Base-by-base conservation (phyloP, 2,888 invertebrate species). In the Drosophila ustulata region DNA sequence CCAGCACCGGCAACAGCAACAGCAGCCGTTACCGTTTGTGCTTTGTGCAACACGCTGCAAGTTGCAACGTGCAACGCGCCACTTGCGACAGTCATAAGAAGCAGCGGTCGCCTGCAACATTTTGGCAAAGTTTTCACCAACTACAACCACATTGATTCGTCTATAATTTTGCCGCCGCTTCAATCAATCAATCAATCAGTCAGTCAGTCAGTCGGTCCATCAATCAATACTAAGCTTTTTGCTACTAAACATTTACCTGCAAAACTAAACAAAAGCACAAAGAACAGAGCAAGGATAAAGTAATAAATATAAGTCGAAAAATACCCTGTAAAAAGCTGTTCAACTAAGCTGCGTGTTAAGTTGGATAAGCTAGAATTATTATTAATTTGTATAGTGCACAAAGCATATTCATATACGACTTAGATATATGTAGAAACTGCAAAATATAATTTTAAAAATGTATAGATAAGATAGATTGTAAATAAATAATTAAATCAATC, bases 1-100 rank as follows among this genome's bases (percentile, higher is more conserved):
- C 46, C 30, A 47, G 46, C 26, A 26, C 41, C 3, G 5, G 39
- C 52, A 55, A 43, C 53, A 30, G 30, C 52, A 56, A 45, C 56
- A 23, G 34, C 9, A 34, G 25, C 6, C 23, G 34, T 30, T 13
- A 8, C 26, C 11, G 9, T 28, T 43, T 1, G 25, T 1, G 18
- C 18, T 77, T 71, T 59, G 47, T 62, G 74, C 72, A 51, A 55
- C 76, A 71, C 66, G 66, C 65, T 66, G 66, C 71, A 46, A 34
- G 52, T 37, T 23, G 43, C 70, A 62, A 47, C 56, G 7, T 8
- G 25, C 59, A 51, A 32, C 56, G 7, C 6, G 25, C 59, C 46
- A 32, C 64, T 30, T 13, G 39, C 59, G 47, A 47, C 41, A 43
- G 11, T 26, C 18, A 18, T 46, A 64, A 64, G 8, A 5, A 18